Conservation (phyloP, 2,797 vertebrate genomes). For the Harpagifer antarcticus region DNA sequence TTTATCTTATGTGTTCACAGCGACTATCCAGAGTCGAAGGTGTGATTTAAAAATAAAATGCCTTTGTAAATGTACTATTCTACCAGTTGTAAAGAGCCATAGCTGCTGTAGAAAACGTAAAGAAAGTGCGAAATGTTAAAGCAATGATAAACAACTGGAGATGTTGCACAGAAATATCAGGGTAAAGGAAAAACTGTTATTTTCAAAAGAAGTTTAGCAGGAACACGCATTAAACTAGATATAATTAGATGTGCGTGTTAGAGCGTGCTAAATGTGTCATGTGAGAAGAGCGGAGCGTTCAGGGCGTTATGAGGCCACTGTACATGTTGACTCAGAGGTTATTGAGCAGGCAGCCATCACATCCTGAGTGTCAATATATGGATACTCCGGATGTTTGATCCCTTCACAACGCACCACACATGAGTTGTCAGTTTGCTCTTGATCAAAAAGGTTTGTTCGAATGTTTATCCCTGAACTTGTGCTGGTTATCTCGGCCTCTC, state of each 20-base stretch:
- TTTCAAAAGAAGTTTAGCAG: no score
- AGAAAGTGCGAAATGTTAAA: no score
- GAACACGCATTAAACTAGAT: neutral
- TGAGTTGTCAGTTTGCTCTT: constrained; percentile 12
- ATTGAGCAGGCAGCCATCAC: constrained; percentile 1
- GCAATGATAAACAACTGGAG: no score
- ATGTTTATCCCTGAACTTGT: constrained; percentile 17
- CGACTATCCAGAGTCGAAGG: no score
- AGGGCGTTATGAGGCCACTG: neutral
- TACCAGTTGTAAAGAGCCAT: no score
- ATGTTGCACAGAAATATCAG: no score
- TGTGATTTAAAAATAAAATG: no score
- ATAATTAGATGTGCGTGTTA: neutral
- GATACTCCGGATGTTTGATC: constrained; percentile 33
- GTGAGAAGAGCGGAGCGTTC: neutral
- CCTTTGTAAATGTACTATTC: no score
- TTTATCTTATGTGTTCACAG: no score
- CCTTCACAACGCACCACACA: neutral
- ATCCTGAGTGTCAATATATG: constrained; percentile 34
- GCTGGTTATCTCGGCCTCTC: constrained; percentile 2
- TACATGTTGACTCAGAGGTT: constrained; percentile 20
- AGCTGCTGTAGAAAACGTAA: no score
- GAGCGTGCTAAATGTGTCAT: neutral
- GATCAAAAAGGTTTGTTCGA: neutral
- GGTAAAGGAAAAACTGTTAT: no score